These are phyloP conservation scores for Polyodon spathula DNA, from an alignment of 2,113 vertebrate species.

Conservation along the genomic window DNA sequence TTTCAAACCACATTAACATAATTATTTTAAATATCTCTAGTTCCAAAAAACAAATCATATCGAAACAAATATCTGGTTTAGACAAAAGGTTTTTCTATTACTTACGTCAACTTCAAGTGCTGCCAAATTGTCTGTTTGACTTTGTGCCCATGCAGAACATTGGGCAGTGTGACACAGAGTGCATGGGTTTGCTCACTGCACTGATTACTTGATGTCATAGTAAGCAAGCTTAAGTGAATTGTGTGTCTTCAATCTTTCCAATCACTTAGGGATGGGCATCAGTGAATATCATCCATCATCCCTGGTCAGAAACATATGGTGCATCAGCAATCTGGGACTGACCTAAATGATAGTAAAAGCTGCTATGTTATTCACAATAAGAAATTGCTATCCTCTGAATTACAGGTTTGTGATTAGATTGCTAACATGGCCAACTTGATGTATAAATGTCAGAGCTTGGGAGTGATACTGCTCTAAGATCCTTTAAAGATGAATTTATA, in stretches of 20 bases:
- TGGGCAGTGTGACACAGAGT: conserved; percentile 48
- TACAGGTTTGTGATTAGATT: conserved; percentile 68
- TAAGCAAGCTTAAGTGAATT: conserved; percentile 85
- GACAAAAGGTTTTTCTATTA: conserved; percentile 9
- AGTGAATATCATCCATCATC: conserved; percentile 83
- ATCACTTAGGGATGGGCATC: conserved; percentile 84
- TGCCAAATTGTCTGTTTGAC: conserved; percentile 50
- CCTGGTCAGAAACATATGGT: conserved; percentile 66
- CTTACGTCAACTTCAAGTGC: conserved; percentile 35
- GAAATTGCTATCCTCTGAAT: conserved; percentile 64
- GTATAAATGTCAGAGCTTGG: conserved; percentile 50
- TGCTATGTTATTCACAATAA: conserved; percentile 53
- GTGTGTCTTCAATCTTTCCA: conserved; percentile 84
- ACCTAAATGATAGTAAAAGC: conserved; percentile 66
- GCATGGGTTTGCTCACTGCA: conserved; percentile 60
- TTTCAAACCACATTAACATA: too few species aligned
- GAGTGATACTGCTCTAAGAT: conserved; percentile 49
- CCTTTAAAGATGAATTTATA: conserved; percentile 65
- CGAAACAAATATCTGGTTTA: too few species aligned
- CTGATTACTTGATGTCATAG: conserved; percentile 77
- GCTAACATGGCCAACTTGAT: conserved; percentile 59
- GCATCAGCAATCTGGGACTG: conserved; percentile 72
- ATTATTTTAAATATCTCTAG: too few species aligned
- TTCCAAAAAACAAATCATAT: too few species aligned
- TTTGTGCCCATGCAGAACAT: conserved; percentile 46